Conservation (phyloP, 1,140 invertebrate genomes). For the Acromyrmex charruanus region DNA sequence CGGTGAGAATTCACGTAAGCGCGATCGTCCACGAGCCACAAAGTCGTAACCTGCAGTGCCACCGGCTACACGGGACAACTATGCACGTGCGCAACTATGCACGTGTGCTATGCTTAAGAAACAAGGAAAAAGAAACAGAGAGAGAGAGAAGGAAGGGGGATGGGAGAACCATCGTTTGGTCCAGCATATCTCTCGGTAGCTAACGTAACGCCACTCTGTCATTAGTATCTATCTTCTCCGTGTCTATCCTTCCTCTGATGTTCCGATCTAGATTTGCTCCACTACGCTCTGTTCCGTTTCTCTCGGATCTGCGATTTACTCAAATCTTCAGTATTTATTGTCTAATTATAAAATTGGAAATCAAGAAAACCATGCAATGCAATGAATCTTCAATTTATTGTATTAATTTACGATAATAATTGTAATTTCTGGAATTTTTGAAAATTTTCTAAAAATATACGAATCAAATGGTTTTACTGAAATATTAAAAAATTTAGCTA, state of each 20-base stretch:
- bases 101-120: slow-evolving; percentile 45
- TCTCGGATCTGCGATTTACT: not conserved
- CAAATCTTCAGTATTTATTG: slow-evolving; percentile 1
- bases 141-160: slow-evolving; percentile 42
- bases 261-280: slow-evolving; percentile 7
- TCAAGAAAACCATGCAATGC: not conserved
- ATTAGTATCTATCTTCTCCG: slow-evolving; percentile 82
- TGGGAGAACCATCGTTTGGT: slow-evolving; percentile 42
- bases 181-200: slow-evolving; percentile 69
- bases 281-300: slow-evolving; percentile 19
- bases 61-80: slow-evolving; percentile 72
- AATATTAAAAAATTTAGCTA: too few relatives aligned
- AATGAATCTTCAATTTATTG: not conserved
- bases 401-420: not conserved
- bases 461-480: too few relatives aligned
- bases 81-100: slow-evolving; percentile 74
- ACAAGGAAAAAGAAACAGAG: slow-evolving; percentile 27
- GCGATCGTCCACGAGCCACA: slow-evolving; percentile 65
- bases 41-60: slow-evolving; percentile 66
- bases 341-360: not conserved
- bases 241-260: slow-evolving; percentile 50
- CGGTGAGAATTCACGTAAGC: slow-evolving; percentile 66
- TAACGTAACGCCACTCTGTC: slow-evolving; percentile 77
- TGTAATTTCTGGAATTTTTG: not conserved
- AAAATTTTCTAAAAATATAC: not conserved